Conservation (phyloP, 2,888 invertebrate genomes). For the Phytoseiulus persimilis region DNA sequence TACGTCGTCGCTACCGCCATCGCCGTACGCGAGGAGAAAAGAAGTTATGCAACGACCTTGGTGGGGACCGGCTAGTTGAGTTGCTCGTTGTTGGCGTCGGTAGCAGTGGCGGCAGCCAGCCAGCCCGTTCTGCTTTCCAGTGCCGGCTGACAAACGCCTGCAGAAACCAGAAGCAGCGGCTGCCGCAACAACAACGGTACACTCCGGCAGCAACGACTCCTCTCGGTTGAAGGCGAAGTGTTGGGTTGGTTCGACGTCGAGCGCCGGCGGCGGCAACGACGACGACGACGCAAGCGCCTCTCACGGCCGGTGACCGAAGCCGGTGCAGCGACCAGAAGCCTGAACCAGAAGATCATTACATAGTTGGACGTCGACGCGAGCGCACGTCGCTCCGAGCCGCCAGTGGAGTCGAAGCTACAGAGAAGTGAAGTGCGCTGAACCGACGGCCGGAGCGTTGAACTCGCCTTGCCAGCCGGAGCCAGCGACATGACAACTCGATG, state of each 20-base stretch:
- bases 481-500: conserved; percentile 5
- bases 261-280: background rate
- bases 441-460: background rate
- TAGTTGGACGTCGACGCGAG: background rate
- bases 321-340: conserved; percentile 5
- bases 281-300: background rate
- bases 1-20: background rate
- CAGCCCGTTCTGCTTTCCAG: background rate
- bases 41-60: conserved; percentile 5
- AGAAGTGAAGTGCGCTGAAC: background rate
- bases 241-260: background rate
- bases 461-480: background rate
- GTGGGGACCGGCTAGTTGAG: background rate
- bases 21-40: background rate
- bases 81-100: too few species aligned
- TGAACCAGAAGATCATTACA: background rate
- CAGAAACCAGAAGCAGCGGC: background rate
- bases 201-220: background rate
- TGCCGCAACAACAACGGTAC: background rate
- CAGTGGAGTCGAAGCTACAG: background rate
- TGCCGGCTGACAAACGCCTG: background rate
- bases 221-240: background rate
- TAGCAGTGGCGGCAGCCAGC: background rate
- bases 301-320: background rate
- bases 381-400: background rate